Evolutionary conservation across 92 coral and sea anemone species (phyloP).

Genomic region (Chrysogorgia sp.): DNA sequence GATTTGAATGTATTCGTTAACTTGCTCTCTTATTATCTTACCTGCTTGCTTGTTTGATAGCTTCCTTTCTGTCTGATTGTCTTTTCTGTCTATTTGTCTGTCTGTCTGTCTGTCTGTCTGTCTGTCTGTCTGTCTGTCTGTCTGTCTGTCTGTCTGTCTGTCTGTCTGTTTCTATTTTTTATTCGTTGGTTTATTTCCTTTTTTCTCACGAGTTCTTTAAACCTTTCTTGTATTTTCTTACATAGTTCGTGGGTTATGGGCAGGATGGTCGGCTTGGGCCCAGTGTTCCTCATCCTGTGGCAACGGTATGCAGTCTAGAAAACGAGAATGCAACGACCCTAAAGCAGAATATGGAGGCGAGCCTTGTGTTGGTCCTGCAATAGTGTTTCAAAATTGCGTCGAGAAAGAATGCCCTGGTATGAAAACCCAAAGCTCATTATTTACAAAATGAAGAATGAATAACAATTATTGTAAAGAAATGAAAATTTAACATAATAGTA

Average conservation of each 20-base stretch:
- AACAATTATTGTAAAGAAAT: too few relatives aligned
- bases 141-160: too few relatives aligned
- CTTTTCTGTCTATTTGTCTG: not conserved
- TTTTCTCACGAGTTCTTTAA: not conserved
- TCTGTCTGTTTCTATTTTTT: too few relatives aligned
- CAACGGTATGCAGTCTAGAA: constrained; percentile 92
- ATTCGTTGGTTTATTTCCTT: too few relatives aligned
- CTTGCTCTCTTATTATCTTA: not conserved
- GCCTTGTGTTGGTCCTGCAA: constrained; percentile 88
- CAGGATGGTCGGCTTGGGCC: constrained; percentile 95
- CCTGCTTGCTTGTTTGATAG: not conserved
- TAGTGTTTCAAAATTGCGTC: constrained; percentile 94
- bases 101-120: too few relatives aligned
- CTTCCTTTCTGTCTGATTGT: not conserved
- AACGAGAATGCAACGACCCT: constrained; percentile 83
- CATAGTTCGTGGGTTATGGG: constrained; percentile 84
- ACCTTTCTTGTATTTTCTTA: not conserved
- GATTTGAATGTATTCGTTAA: too few relatives aligned
- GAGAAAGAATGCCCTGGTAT: constrained; percentile 96
- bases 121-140: not conserved
- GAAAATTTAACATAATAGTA: too few relatives aligned
- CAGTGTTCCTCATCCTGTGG: constrained; percentile 97
- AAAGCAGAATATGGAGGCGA: constrained; percentile 81
- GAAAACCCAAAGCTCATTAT: too few relatives aligned
- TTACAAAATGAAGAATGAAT: too few relatives aligned